A percentile compares a stretch with the other conserved stretches of the same genome.
These are phyloP conservation scores for Perognathus longimembris DNA, from an alignment of 2,113 vertebrate genomes.

Conservation along the genomic window DNA sequence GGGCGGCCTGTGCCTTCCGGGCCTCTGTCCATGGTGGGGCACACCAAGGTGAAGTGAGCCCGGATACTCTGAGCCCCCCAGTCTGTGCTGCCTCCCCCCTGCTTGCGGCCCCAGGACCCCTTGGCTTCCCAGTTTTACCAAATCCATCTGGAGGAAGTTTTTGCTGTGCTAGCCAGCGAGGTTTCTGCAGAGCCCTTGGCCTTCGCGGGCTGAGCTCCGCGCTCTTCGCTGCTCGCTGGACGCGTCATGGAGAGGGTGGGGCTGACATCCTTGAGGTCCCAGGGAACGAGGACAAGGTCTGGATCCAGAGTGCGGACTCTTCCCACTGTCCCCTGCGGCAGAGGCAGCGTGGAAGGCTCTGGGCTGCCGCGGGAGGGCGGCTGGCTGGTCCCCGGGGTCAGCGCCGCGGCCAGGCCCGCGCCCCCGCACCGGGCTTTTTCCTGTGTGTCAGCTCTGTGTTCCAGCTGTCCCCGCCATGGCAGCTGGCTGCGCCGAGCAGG, in stretches of 20 bases:
- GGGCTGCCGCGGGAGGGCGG: too few relatives aligned
- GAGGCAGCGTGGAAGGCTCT: neutral
- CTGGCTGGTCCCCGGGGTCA: too few relatives aligned
- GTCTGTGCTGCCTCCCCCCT: rapidly evolving
- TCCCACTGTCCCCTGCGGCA: too few relatives aligned
- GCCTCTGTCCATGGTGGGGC: rapidly evolving
- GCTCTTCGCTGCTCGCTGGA: neutral
- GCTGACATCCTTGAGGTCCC: neutral
- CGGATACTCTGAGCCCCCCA: too few relatives aligned
- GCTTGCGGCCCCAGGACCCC: rapidly evolving
- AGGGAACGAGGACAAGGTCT: neutral
- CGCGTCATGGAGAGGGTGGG: neutral
- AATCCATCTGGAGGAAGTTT: neutral
- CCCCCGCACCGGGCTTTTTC: neutral
- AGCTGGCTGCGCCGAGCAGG: neutral
- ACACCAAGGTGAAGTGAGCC: neutral
- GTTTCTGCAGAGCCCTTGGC: neutral
- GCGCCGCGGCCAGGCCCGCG: too few relatives aligned
- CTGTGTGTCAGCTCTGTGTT: neutral
- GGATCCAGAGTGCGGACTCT: rapidly evolving
- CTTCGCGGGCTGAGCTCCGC: rapidly evolving
- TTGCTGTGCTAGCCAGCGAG: neutral
- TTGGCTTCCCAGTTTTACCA: neutral
- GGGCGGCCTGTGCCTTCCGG: neutral
- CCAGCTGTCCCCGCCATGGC: neutral